Percentiles rank a stretch among this genome's conserved stretches.
These are phyloP conservation scores for Arctia plantaginis DNA, from an alignment of 2,888 invertebrate species.

Conservation along the genomic window DNA sequence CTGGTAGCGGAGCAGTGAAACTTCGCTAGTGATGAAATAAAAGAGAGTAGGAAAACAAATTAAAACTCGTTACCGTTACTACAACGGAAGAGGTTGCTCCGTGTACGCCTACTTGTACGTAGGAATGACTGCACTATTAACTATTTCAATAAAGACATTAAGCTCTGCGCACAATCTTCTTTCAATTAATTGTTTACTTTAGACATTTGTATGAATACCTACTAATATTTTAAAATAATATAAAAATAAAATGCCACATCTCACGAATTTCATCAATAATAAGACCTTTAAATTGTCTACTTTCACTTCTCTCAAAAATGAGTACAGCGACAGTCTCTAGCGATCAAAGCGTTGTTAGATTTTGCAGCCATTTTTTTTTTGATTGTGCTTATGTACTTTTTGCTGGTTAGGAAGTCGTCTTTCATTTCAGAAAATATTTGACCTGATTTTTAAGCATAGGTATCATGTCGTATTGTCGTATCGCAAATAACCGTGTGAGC, in stretches of 20 bases:
- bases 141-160: slow-evolving; percentile 47
- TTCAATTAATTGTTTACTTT: neutral
- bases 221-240: neutral
- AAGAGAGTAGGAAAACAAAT: slow-evolving; percentile 10
- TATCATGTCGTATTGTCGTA: too few relatives aligned
- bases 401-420: neutral
- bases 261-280: neutral
- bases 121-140: slow-evolving; percentile 46
- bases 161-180: neutral
- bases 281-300: slow-evolving; percentile 34
- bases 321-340: slow-evolving; percentile 24
- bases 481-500: too few relatives aligned
- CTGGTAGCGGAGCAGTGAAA: neutral
- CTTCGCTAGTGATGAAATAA: neutral
- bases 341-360: slow-evolving; percentile 35
- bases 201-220: neutral
- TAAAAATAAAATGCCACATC: neutral
- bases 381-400: neutral
- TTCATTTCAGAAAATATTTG: too few relatives aligned
- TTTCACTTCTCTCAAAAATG: slow-evolving; percentile 40
- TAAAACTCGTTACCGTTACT: slow-evolving; percentile 44
- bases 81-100: slow-evolving; percentile 51
- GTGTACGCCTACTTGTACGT: slow-evolving; percentile 50
- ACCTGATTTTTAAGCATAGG: too few relatives aligned
- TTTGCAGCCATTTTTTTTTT: slow-evolving; percentile 12